Base-by-base conservation (phyloP, 1,140 invertebrate species). In the Brachystomella parvula region DNA sequence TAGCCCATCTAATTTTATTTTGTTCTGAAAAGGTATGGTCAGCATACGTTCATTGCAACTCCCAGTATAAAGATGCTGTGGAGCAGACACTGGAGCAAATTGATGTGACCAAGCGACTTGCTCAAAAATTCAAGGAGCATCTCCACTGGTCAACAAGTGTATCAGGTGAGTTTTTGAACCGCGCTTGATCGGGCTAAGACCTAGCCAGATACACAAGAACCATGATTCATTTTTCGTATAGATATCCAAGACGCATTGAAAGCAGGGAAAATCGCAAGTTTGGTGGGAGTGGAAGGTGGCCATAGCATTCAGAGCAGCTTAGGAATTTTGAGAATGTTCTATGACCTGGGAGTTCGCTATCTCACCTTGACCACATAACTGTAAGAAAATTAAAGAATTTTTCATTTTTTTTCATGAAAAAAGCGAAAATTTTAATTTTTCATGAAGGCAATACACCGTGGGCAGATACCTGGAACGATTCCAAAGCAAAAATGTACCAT, bases 361-460 rank as follows among this genome's bases (percentile, higher is more conserved):
- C 77, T 83, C 77, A 82, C 82, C 1, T 67, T 83, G 3, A 82
- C 82, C n/a, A 1, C 82, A 83, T 75, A 79, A 76, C 70, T 83
- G 82, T 74, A 79, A 82, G n/a, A n/a, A n/a, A n/a, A n/a, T n/a
- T n/a, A n/a, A n/a, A n/a, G n/a, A n/a, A n/a, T n/a, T n/a, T n/a
- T n/a, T n/a, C n/a, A n/a, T n/a, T n/a, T n/a, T n/a, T n/a, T n/a
- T n/a, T n/a, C n/a, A n/a, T n/a, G n/a, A n/a, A n/a, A n/a, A n/a
- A n/a, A n/a, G n/a, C 56, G 3, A 26, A 28, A 26, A 64, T 33
- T 44, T 2, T 58, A 12, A 19, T 33, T 63, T 53, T 21, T 63
- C n/a, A n/a, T n/a, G n/a, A n/a, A n/a, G n/a, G n/a, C n/a, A n/a
- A n/a, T n/a, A n/a, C n/a, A n/a, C n/a, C n/a, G n/a, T 66, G 68